Base-by-base conservation (phyloP, 2,797 vertebrate genomes). In the Ctenopoma multispine region DNA sequence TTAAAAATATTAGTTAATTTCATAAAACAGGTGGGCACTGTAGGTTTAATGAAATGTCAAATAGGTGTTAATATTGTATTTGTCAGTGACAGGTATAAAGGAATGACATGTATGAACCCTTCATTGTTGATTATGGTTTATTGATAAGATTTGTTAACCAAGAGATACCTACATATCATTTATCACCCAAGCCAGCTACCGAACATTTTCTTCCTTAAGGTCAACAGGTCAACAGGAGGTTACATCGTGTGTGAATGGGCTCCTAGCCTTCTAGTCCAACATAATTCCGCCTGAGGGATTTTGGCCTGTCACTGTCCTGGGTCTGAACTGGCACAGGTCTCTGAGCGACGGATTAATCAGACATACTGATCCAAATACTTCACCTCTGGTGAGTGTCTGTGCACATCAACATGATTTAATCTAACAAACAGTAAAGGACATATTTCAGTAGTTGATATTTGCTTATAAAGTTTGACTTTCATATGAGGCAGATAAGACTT, bases 281-380 rank as follows among this genome's bases (percentile, higher is more conserved):
- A 70, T 73, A 43, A 69, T 54, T 73, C 58, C 66, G 63, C 43
- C 34, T 34, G 36, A 53, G 68, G 82, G 53, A 60, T 64, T 77
- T 68, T 71, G 80, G 56, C 59, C 56, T 50, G 60, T 58, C 56
- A 40, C 51, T 56, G 55, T 18, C n/a, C 63, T 69, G 24, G 61
- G 69, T 75, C 71, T 72, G 74, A 69, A 51, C 67, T 84, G 81
- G 78, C 78, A 78, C 70, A 72, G 66, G 69, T 75, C 60, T 79
- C 56, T 65, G 72, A 62, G 67, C 2, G 27, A 72, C 56, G 34
- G 79, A 76, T 87, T 83, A 82, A 73, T 72, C 55, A 69, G 65
- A 77, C 76, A 79, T 29, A 78, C 68, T 72, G 73, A 72, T 78
- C 82, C 60, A 83, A 84, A 87, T 56, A 68, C 43, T 41, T 49